Base-by-base conservation (phyloP, 2,113 vertebrate genomes). In the Grantiella picta region DNA sequence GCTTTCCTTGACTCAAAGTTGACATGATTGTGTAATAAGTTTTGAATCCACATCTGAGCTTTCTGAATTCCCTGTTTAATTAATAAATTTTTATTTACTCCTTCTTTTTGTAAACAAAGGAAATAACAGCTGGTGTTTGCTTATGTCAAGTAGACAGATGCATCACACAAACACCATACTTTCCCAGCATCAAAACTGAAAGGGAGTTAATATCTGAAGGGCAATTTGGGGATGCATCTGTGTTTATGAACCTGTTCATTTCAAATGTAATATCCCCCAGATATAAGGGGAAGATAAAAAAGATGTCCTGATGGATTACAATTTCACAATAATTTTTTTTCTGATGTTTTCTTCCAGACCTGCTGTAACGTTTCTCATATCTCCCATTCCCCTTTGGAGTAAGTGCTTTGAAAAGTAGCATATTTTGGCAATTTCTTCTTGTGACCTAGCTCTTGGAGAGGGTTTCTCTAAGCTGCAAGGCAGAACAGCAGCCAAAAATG, bases 81-180 rank as follows among this genome's bases (percentile, higher is more conserved):
- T 88, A 89, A 77, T 79, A 87, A 29, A 12, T 77, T 75, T 79
- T 57, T 75, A 56, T 90, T 91, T 91, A 40, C 42, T 93, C 45
- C 4, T 75, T 29, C 79, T 86, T 89, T 13, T 89, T 0, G 0
- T 47, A 92, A 96, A 72, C 63, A 29, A 76, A 92, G 60, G 84
- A 93, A 95, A 50, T 91, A 84, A 65, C 92, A 93, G 79, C 83
- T 96, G 84, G 27, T 82, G 91, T 89, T 93, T 82, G 60, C 54
- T 86, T 90, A 86, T 85, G 31, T 82, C 68, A 83, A 64, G 72
- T 64, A 81, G 70, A 89, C 54, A 82, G 20, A 85, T 36, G 66
- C 14, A 59, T 45, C 42, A 64, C 38, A 92, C 81, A 84, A 92
- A 92, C 91, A 91, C 52, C 24, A 7, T 90, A 45, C 33, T 92